These are phyloP conservation scores for Chlorops oryzae DNA, from an alignment of 1,140 invertebrate species.

Conservation along the genomic window DNA sequence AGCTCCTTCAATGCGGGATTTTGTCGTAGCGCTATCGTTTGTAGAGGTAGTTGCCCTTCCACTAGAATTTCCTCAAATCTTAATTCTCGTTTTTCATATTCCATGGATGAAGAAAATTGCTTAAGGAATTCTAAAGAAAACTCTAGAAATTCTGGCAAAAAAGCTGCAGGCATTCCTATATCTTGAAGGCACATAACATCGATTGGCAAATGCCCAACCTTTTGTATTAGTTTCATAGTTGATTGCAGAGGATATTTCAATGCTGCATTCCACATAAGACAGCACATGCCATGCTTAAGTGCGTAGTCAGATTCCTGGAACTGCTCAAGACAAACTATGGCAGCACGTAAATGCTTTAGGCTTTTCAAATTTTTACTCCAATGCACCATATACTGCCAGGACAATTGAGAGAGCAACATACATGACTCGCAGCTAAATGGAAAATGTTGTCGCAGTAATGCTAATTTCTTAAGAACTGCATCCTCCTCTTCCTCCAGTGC, in stretches of 20 bases:
- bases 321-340: conserved; percentile 53
- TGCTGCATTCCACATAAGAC: conserved; percentile 82
- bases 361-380: conserved; percentile 76
- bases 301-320: conserved; percentile 54
- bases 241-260: conserved; percentile 69
- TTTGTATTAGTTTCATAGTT: conserved; percentile 74
- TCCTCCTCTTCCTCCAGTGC: conserved; percentile 11
- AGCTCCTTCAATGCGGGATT: conserved; percentile 67
- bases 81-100: conserved; percentile 50
- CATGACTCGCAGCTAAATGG: conserved; percentile 77
- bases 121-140: conserved; percentile 66
- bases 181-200: conserved; percentile 72
- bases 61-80: conserved; percentile 66
- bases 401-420: conserved; percentile 74
- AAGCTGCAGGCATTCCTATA: conserved; percentile 64
- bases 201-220: conserved; percentile 80
- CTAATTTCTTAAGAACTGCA: conserved; percentile 54
- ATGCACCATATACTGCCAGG: conserved; percentile 80
- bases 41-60: conserved; percentile 60
- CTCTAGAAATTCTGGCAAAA: conserved; percentile 63
- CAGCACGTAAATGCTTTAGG: conserved; percentile 58
- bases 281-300: conserved; percentile 68
- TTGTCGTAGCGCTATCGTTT: conserved; percentile 71
- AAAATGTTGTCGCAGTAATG: conserved; percentile 65
- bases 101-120: conserved; percentile 54